Base-by-base conservation (phyloP, 2,888 invertebrate species). In the Crocallis elinguaria region DNA sequence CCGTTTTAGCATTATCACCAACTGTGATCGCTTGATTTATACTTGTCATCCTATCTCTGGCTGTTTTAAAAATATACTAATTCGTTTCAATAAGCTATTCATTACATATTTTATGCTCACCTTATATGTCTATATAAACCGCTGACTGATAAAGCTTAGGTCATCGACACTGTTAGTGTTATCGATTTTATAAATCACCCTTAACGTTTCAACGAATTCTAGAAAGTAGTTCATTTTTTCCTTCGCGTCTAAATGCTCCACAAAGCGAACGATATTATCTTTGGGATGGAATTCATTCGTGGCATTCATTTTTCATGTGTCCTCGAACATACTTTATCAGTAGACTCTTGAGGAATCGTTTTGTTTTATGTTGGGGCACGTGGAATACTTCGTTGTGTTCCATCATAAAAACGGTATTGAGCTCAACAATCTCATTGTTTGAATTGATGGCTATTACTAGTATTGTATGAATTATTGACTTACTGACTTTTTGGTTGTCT, bases 91-190 rank as follows among this genome's bases (percentile, higher is more conserved):
- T 14, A 9, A 25, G 3, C 8, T 33, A 1, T 33, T 6, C 8
- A 9, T 14, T 2, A 16, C 16, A 16, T 33, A 14, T 16, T 36
- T 5, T 9, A 13, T 9, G 12, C 3, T 9, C 25, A 12, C 23
- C 17, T 38, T 14, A 17, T 7, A 30, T 29, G 23, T 23, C 37
- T 23, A 21, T 30, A 32, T 14, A 23, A 21, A 23, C 7, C 12
- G 16, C 1, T 41, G 17, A 14, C 27, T 42, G 25, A 37, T 41
- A 35, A 38, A 45, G 52, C 42, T 46, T 38, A 50, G 70, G 67
- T 73, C 71, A 60, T 54, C 54, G 67, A 68, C 74, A 55, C 58
- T 45, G 57, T 60, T 50, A 21, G 48, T 36, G 14, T n/a, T 57
- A 60, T 67, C 52, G 44, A 59, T 64, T 66, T 56, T 48, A 55